phyloP scores from a whole-genome alignment of 35 echinoderm and acorn worm species.

The Acanthaster planci region DNA sequence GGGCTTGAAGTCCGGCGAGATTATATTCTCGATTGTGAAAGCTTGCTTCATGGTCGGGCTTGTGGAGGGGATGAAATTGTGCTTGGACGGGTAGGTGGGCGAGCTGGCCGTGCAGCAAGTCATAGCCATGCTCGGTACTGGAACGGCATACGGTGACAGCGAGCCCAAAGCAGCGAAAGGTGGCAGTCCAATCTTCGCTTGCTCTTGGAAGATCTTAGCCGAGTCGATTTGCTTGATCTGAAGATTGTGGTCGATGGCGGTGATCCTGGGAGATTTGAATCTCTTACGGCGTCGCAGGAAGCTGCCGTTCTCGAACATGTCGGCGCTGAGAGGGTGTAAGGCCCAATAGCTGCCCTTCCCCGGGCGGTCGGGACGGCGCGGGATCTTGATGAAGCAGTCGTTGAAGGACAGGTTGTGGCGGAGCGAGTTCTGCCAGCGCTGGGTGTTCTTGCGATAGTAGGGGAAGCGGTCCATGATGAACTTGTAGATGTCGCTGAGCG shows the following conservation, averaged over 20 bases:
- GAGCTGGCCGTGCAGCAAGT: constrained; percentile 68
- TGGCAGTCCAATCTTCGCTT: constrained; percentile 86
- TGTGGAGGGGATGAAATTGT: constrained; percentile 59
- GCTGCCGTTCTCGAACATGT: constrained; percentile 99
- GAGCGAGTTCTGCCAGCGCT: constrained; percentile 98
- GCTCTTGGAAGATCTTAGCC: constrained; percentile 94
- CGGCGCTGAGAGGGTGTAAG: constrained; percentile 88
- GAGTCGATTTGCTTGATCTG: constrained; percentile 96
- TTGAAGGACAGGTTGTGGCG: constrained; percentile 98
- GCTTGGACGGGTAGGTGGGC: constrained; percentile 31
- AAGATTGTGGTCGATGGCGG: constrained; percentile 83
- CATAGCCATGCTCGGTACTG: constrained; percentile 55
- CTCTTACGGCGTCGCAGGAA: constrained; percentile 93
- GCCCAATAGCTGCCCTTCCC: constrained; percentile 99
- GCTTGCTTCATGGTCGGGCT: constrained; percentile 82
- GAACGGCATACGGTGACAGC: constrained; percentile 54
- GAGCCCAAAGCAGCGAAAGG: constrained; percentile 60
- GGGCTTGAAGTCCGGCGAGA: constrained; percentile 91
- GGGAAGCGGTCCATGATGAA: constrained; percentile 99
- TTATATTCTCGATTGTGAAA: constrained; percentile 99
- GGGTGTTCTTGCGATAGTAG: constrained; percentile 97
- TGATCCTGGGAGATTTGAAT: constrained; percentile 93
- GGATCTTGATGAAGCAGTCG: constrained; percentile 99
- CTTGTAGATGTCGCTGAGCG: constrained; percentile 98
- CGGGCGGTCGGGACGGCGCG: constrained; percentile 91